Evolutionary conservation across 2,113 vertebrate genomes (phyloP).

Genomic region (Gavialis gangeticus): DNA sequence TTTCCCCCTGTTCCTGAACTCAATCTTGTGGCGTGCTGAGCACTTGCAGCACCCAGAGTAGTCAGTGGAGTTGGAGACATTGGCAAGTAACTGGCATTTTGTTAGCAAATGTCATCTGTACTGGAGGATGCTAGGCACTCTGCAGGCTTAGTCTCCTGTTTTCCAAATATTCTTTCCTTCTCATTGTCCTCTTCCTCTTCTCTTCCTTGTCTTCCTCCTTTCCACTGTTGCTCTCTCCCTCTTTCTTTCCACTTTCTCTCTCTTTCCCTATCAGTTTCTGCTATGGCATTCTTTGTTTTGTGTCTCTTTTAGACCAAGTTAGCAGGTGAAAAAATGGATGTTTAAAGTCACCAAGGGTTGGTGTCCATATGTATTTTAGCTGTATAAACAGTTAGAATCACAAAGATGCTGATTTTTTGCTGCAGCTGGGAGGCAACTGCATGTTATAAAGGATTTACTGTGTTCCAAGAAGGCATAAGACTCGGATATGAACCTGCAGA

Average conservation of each 20-base stretch:
- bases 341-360: background rate
- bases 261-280: background rate
- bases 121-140: background rate
- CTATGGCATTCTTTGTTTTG: background rate
- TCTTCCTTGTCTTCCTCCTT: background rate
- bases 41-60: background rate
- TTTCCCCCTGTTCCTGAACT: background rate
- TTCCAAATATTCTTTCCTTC: background rate
- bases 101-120: background rate
- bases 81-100: background rate
- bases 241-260: background rate
- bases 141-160: background rate
- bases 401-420: background rate
- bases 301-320: background rate
- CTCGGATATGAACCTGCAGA: background rate
- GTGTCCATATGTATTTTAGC: background rate
- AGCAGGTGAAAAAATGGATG: background rate
- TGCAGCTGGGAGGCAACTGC: background rate
- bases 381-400: background rate
- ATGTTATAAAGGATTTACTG: background rate
- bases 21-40: background rate
- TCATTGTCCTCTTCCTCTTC: background rate
- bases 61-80: background rate
- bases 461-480: conserved; percentile 5
- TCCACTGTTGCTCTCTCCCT: background rate